A percentile compares a stretch with the other conserved stretches of the same genome.
These are phyloP conservation scores for Arctocebus calabarensis DNA, from an alignment of 2,797 vertebrate genomes.

Conservation along the genomic window DNA sequence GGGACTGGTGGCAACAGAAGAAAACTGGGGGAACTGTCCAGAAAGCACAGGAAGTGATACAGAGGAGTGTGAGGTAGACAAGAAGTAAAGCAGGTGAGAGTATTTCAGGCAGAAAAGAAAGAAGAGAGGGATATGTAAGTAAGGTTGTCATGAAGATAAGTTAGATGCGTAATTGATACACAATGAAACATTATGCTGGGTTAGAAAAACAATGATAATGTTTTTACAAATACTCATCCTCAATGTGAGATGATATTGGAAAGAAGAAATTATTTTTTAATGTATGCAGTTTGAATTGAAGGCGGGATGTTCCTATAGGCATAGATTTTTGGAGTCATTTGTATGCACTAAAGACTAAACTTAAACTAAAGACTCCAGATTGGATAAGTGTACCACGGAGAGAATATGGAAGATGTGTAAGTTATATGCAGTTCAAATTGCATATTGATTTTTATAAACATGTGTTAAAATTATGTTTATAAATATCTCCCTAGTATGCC, in stretches of 20 bases:
- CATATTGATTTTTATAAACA: conserved; percentile 1
- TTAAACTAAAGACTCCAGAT: neutral
- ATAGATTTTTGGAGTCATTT: neutral
- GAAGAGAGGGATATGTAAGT: neutral
- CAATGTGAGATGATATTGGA: neutral
- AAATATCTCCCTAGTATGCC: neutral
- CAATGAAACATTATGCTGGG: neutral
- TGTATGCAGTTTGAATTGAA: neutral
- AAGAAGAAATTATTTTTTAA: neutral
- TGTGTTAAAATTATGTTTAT: neutral
- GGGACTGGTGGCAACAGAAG: neutral
- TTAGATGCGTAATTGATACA: neutral
- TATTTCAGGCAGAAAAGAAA: neutral
- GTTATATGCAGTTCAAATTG: neutral
- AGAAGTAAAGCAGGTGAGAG: neutral
- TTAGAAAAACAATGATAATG: conserved; percentile 19
- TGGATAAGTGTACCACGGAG: neutral
- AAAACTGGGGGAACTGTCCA: neutral
- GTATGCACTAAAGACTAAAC: too few species aligned
- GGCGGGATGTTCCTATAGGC: neutral
- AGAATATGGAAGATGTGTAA: neutral
- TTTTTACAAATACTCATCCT: neutral
- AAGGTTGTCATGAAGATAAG: neutral
- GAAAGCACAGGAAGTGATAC: neutral
- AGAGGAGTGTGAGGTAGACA: neutral